Percentiles rank a stretch among this genome's conserved stretches.
phyloP scores from a whole-genome alignment of 2,888 invertebrate genomes.

The Himalopsyche tibetana region DNA sequence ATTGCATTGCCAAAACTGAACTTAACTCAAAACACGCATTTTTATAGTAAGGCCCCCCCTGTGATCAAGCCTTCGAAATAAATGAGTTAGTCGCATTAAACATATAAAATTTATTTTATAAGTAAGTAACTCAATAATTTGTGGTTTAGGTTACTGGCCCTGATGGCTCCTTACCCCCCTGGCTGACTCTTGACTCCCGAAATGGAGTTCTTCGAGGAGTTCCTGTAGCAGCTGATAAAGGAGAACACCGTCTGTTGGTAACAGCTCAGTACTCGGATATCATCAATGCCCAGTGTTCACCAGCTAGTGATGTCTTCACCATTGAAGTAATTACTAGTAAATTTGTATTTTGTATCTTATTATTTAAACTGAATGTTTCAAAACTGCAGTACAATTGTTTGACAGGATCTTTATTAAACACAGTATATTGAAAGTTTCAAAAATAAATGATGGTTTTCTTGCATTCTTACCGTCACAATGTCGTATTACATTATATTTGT shows the following conservation, averaged over 20 bases:
- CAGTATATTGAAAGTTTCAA: constrained; percentile 65
- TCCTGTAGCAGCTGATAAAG: constrained; percentile 82
- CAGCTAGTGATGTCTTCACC: constrained; percentile 81
- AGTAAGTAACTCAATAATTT: not conserved
- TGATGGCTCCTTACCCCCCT: constrained; percentile 77
- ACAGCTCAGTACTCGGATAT: constrained; percentile 70
- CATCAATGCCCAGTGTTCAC: constrained; percentile 73
- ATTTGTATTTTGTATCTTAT: too few relatives aligned
- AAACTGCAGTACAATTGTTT: too few relatives aligned
- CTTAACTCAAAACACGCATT: too few relatives aligned
- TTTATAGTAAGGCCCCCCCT: too few relatives aligned
- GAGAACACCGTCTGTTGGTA: constrained; percentile 80
- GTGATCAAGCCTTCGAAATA: too few relatives aligned
- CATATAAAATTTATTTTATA: too few relatives aligned
- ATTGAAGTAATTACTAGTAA: constrained; percentile 78
- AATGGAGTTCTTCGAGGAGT: constrained; percentile 86
- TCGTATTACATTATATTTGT: not conserved
- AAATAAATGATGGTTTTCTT: not conserved
- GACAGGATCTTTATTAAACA: too few relatives aligned
- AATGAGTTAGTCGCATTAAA: too few relatives aligned
- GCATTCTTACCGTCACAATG: too few relatives aligned
- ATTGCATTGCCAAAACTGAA: too few relatives aligned
- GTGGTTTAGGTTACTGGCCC: constrained; percentile 71
- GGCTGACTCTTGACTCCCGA: constrained; percentile 84
- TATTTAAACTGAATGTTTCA: too few relatives aligned